Evolutionary conservation across 2,797 vertebrate species (phyloP).

Genomic region (Cebuella pygmaea): DNA sequence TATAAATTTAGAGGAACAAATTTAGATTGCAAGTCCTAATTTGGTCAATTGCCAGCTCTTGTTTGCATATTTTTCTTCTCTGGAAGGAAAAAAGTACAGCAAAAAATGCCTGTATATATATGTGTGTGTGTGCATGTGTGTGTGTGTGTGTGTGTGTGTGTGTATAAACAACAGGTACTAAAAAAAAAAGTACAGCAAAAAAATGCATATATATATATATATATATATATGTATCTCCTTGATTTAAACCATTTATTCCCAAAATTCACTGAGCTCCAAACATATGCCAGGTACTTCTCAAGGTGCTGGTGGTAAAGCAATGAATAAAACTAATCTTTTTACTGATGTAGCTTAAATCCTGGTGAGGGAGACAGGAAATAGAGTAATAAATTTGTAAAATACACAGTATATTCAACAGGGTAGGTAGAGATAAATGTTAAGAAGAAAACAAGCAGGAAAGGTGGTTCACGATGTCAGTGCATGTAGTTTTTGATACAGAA

Average conservation of each 20-base stretch:
- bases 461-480: background rate
- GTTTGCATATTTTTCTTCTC: background rate
- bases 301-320: background rate
- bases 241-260: background rate
- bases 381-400: background rate
- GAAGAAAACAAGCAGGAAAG: background rate
- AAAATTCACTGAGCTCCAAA: background rate
- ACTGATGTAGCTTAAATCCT: background rate
- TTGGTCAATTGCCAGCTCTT: background rate
- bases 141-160: no score
- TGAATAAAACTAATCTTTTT: background rate
- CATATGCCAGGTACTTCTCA: background rate
- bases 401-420: background rate
- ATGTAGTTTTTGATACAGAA: background rate
- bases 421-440: background rate
- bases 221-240: no score
- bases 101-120: background rate
- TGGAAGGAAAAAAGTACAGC: background rate
- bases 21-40: background rate
- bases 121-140: fast-evolving
- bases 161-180: no score
- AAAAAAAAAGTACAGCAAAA: no score
- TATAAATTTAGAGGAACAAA: background rate
- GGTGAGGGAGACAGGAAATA: background rate
- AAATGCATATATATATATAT: no score